Base-by-base conservation (phyloP, 2,113 vertebrate genomes). In the Dolichotis patagonum region DNA sequence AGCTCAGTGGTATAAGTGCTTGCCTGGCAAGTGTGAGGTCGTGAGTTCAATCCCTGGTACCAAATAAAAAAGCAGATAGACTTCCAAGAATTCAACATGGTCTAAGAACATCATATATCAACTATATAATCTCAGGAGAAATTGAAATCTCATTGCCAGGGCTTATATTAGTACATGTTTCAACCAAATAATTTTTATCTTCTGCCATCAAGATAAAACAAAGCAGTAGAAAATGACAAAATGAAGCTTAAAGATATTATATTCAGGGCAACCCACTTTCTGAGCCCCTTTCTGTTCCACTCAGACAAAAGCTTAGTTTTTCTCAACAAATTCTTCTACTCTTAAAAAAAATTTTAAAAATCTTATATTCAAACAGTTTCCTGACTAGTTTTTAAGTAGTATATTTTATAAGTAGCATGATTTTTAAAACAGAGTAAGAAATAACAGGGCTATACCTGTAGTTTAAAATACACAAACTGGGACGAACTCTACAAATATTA, bases 401-500 rank as follows among this genome's bases (percentile, higher is more conserved):
- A 19, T 81, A 46, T 7, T 60, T 85, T 35, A 17, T 82, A 93
- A 83, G 28, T 9, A 96, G 38, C 43, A 5, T 78, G n/a, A 3
- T 32, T 81, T 62, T 75, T 65, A 83, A 94, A 46, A 41, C 17
- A 83, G 30, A 90, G 87, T 86, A 73, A 84, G 8, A 96, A 94
- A 92, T 94, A 82, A 62, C 71, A 63, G 43, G 11, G 30, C 69
- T 81, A 69, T 65, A 84, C 30, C 81, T 73, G 32, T 63, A 1
- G 38, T 63, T 97, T 80, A 86, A 77, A 90, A 90, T 71, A n/a
- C 3, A 96, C 41, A 93, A 92, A 86, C 35, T 75, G 24, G 16
- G 38, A 83, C 62, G 20, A 83, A 77, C 58, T 89, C 2, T 10
- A 43, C n/a, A 97, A 94, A 77, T 65, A 94, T 98, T 99, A 99